phyloP scores from a whole-genome alignment of 2,888 invertebrate genomes.

The Pristionchus fissidentatus region DNA sequence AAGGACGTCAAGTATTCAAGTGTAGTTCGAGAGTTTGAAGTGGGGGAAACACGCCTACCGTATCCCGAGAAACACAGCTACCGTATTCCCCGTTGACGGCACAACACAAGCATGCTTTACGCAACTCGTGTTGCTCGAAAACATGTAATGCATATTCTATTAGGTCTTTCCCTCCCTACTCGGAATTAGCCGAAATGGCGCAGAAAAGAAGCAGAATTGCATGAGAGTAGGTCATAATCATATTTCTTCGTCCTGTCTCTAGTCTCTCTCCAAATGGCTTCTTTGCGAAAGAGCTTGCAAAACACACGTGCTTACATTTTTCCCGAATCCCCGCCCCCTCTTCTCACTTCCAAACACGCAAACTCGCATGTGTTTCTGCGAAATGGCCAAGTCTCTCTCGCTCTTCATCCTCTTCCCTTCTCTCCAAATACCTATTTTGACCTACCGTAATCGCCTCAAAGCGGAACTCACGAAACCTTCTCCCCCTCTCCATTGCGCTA shows the following conservation, averaged over 20 bases:
- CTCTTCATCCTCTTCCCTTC: background rate
- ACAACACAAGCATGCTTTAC: slow-evolving; percentile 17
- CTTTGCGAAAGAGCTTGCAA: slow-evolving; percentile 24
- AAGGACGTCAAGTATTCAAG: slow-evolving; percentile 13
- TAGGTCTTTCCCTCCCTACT: background rate
- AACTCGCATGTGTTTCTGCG: too few relatives aligned
- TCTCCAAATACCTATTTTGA: background rate
- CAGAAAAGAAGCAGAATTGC: background rate
- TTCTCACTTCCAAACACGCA: slow-evolving; percentile 38
- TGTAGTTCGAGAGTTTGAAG: slow-evolving; percentile 19
- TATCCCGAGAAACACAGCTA: too few relatives aligned
- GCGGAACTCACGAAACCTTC: background rate
- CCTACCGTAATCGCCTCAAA: slow-evolving; percentile 31
- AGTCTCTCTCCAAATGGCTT: background rate
- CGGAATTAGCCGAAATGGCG: background rate
- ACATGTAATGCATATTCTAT: slow-evolving; percentile 31
- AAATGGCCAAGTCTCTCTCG: background rate
- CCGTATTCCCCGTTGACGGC: background rate
- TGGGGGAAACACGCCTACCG: slow-evolving; percentile 14
- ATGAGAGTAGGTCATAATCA: slow-evolving; percentile 1
- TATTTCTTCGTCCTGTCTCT: slow-evolving; percentile 31
- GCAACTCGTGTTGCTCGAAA: background rate
- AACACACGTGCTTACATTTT: slow-evolving; percentile 37
- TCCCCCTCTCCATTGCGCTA: background rate
- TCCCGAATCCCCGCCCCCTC: too few relatives aligned